A percentile compares a stretch with the other conserved stretches of the same genome.
phyloP scores from a whole-genome alignment of 2,888 invertebrate genomes.

The Meandrusa payeni region DNA sequence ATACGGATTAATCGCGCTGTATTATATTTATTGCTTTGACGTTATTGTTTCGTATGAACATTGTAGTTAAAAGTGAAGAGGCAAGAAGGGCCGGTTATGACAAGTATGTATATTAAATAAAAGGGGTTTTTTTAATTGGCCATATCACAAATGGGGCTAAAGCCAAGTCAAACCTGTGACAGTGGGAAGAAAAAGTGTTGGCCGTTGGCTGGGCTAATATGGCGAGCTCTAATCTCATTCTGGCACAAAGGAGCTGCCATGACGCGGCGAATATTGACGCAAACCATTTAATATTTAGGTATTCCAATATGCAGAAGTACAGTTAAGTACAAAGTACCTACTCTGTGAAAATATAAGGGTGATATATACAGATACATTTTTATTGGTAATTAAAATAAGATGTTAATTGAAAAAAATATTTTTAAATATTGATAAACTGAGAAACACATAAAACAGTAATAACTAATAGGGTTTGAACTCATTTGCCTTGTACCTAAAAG shows the following conservation, averaged over 20 bases:
- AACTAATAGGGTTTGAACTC: too few relatives aligned
- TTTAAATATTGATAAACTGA: too few relatives aligned
- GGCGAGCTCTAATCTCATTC: slow-evolving; percentile 67
- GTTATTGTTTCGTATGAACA: background rate
- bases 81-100: background rate
- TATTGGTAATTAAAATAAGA: too few relatives aligned
- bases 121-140: slow-evolving; percentile 15
- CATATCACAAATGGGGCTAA: slow-evolving; percentile 42
- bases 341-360: too few relatives aligned
- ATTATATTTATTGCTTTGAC: background rate
- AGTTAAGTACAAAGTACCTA: slow-evolving; percentile 40
- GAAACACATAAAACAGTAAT: too few relatives aligned
- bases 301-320: slow-evolving; percentile 63
- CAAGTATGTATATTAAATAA: slow-evolving; percentile 18
- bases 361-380: too few relatives aligned
- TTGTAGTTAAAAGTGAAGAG: background rate
- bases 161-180: slow-evolving; percentile 39
- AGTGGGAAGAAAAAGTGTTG: slow-evolving; percentile 52
- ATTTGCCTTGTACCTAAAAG: too few relatives aligned
- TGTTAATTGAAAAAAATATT: too few relatives aligned
- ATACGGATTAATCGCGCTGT: slow-evolving; percentile 13
- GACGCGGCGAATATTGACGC: slow-evolving; percentile 69
- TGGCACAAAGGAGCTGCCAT: slow-evolving; percentile 73
- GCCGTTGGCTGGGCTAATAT: slow-evolving; percentile 64
- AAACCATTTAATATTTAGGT: slow-evolving; percentile 78